phyloP scores from a whole-genome alignment of 2,797 vertebrate genomes.

The Rhynchonycteris naso region DNA sequence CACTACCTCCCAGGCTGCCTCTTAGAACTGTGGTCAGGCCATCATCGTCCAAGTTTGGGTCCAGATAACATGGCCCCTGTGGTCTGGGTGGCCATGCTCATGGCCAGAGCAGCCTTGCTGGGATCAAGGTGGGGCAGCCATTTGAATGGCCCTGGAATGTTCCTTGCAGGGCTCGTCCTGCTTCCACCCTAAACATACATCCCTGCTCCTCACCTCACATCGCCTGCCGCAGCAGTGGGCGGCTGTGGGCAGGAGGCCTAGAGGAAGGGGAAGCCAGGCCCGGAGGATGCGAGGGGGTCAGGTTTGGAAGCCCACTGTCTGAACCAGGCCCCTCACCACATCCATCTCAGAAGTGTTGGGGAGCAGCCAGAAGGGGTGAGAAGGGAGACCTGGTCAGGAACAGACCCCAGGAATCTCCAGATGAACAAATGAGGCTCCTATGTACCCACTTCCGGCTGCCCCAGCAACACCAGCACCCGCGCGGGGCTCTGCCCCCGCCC shows the following conservation, averaged over 20 bases:
- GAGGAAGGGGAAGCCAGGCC: background rate
- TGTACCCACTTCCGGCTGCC: background rate
- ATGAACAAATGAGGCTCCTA: background rate
- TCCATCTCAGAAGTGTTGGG: background rate
- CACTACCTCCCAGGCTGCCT: background rate
- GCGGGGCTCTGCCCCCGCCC: background rate
- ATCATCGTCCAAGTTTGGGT: background rate
- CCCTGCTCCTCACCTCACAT: background rate
- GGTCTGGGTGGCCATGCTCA: background rate
- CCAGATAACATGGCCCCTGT: background rate
- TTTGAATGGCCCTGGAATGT: background rate
- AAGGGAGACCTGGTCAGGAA: background rate
- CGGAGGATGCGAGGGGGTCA: background rate
- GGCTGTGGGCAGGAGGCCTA: background rate
- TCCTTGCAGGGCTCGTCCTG: background rate
- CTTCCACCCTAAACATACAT: background rate
- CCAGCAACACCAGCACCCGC: background rate
- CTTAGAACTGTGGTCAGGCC: background rate
- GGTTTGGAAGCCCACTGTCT: background rate
- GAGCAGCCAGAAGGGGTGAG: background rate
- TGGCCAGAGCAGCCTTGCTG: background rate
- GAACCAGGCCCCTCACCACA: background rate
- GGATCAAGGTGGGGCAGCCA: background rate
- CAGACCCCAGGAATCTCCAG: background rate
- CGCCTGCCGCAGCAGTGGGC: background rate